Percentiles rank a stretch among this genome's conserved stretches.
Evolutionary conservation across 2,113 vertebrate genomes (phyloP).

Genomic region (Halichoerus grypus): DNA sequence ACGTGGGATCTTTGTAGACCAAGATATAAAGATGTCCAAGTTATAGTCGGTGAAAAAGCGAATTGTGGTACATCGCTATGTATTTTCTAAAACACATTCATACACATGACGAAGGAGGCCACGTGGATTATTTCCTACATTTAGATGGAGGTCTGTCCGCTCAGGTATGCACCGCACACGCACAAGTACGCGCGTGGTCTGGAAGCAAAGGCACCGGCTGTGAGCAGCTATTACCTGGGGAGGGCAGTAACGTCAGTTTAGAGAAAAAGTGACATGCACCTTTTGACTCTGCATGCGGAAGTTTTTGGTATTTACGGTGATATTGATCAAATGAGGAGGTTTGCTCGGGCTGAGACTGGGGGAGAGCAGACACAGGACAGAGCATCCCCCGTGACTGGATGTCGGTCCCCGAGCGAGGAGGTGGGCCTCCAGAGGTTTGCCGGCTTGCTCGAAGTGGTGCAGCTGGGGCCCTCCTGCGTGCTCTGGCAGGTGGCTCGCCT

Average conservation of each 20-base stretch:
- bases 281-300: background rate
- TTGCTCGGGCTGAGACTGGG: background rate
- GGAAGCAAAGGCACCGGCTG: background rate
- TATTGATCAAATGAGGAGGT: background rate
- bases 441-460: background rate
- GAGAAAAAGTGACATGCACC: background rate
- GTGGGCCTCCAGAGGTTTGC: background rate
- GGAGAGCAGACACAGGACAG: background rate
- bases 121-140: background rate
- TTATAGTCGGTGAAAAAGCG: background rate
- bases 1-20: background rate
- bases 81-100: background rate
- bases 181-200: background rate
- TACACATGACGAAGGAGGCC: background rate
- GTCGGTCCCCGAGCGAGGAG: accelerated
- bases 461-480: background rate
- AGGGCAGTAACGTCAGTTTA: background rate
- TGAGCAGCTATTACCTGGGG: background rate
- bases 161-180: accelerated
- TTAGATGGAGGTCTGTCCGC: background rate
- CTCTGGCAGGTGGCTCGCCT: background rate
- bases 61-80: background rate
- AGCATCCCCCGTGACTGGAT: background rate
- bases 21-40: background rate
- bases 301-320: background rate